Base-by-base conservation (phyloP, 2,113 vertebrate genomes). In the Malurus elegans region DNA sequence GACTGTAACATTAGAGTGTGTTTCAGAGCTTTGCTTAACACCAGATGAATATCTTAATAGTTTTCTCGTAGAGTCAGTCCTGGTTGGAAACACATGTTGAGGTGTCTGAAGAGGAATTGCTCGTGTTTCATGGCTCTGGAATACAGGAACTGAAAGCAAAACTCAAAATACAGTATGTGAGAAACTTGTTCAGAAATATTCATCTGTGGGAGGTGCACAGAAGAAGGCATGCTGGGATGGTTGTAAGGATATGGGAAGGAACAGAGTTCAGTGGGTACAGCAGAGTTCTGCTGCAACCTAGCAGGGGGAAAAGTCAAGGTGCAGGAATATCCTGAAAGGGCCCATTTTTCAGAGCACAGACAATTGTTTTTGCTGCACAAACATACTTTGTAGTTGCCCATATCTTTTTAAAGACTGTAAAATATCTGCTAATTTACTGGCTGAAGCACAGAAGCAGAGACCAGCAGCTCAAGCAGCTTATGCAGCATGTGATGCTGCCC, bases 31-130 rank as follows among this genome's bases (percentile, higher is more conserved):
- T 88, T 88, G 85, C 32, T 67, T 47, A 93, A 66, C 66, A 73
- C 79, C 94, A 96, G 91, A 85, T 93, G 94, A 96, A 40, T 50
- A 79, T 79, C 90, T 86, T 95, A 90, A 93, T 73, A 86, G 92
- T 88, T 88, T 88, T 88, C 61, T 82, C 2, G 7, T 42, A 5
- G 70, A 66, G 58, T 50, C 66, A 47, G 79, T 76, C 47, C 50
- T 85, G 58, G 20, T 73, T 54, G 66, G 78, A 69, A 81, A 64
- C 3, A 54, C 25, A 8, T 18, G 45, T 69, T 88, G 72, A 73
- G 65, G 64, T 3, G 2, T 44, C 74, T 58, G 8, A 76, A 79
- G 70, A 74, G 42, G 50, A 92, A 66, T 12, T 57, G 57, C 42
- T 56, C 1, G 0, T 15, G 8, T 79, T 71, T 62, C 80, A 86